phyloP scores from a whole-genome alignment of 1,140 invertebrate genomes.

The Hycleus phaleratus region DNA sequence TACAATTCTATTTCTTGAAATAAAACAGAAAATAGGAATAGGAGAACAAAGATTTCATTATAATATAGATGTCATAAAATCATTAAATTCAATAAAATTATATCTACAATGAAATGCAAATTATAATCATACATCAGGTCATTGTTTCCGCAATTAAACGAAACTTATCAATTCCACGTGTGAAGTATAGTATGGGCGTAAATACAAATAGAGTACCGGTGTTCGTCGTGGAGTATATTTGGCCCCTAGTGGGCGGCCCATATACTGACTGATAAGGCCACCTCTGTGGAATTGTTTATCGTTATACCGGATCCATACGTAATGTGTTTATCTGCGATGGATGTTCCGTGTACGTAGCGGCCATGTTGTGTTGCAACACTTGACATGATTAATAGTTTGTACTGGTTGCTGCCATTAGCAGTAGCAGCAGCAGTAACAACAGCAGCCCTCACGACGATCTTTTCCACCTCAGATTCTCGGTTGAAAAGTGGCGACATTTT shows the following conservation, averaged over 20 bases:
- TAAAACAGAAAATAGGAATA: too few species aligned
- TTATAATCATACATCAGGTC: neutral
- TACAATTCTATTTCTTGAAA: too few species aligned
- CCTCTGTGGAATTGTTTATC: conserved; percentile 38
- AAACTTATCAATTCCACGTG: conserved; percentile 20
- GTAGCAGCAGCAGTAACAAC: conserved; percentile 18
- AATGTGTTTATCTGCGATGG: conserved; percentile 40
- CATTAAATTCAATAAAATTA: too few species aligned
- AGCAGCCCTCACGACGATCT: conserved; percentile 28
- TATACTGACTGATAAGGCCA: conserved; percentile 23
- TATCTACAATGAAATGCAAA: too few species aligned
- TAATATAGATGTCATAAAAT: too few species aligned
- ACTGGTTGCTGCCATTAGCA: conserved; percentile 34
- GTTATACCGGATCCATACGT: conserved; percentile 36
- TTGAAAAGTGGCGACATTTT: too few species aligned
- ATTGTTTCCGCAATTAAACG: conserved; percentile 14
- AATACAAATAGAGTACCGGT: neutral
- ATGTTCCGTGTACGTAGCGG: conserved; percentile 39
- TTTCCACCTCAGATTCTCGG: too few species aligned
- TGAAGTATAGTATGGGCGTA: conserved; percentile 2
- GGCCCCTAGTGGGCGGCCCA: conserved; percentile 3
- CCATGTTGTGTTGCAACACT: conserved; percentile 39
- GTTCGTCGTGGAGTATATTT: too few species aligned
- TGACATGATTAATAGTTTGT: conserved; percentile 39
- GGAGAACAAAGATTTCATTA: too few species aligned